A percentile compares a stretch with the other conserved stretches of the same genome.
These are phyloP conservation scores for Hirudo medicinalis DNA, from an alignment of 1,140 invertebrate species.

Conservation along the genomic window DNA sequence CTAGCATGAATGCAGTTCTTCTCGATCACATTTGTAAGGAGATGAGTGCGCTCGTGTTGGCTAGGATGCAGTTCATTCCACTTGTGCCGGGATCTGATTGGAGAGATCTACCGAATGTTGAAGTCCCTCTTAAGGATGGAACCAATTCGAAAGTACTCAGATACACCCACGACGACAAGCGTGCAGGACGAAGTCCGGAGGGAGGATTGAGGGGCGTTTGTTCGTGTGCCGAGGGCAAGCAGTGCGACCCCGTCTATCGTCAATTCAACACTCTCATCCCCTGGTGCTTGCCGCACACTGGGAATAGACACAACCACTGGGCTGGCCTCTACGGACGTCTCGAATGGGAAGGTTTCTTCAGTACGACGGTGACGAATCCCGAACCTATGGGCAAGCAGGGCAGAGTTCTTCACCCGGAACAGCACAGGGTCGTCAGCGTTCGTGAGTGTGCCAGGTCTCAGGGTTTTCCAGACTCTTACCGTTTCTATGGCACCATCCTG, in stretches of 20 bases:
- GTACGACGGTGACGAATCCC: conserved; percentile 65
- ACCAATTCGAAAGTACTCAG: conserved; percentile 47
- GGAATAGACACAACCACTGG: conserved; percentile 74
- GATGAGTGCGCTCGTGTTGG: conserved; percentile 63
- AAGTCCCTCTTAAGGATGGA: conserved; percentile 56
- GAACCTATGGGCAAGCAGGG: conserved; percentile 82
- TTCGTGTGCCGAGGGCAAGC: conserved; percentile 51
- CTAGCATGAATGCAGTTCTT: conserved; percentile 46
- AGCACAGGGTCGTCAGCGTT: conserved; percentile 66
- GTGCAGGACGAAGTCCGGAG: conserved; percentile 49
- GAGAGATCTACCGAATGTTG: conserved; percentile 71
- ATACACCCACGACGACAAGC: conserved; percentile 58
- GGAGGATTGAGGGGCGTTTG: conserved; percentile 64
- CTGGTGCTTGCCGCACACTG: conserved; percentile 79
- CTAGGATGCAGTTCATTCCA: conserved; percentile 63
- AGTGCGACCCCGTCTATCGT: conserved; percentile 57
- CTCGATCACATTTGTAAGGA: conserved; percentile 73
- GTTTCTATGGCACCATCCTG: conserved; percentile 59
- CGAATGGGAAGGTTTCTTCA: conserved; percentile 70
- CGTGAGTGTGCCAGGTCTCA: conserved; percentile 73
- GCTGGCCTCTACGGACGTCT: conserved; percentile 60
- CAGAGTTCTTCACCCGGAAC: conserved; percentile 64
- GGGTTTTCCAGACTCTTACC: conserved; percentile 65
- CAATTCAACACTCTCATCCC: conserved; percentile 75
- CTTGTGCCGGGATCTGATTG: conserved; percentile 64